Evolutionary conservation across 2,113 vertebrate species (phyloP).

Genomic region (Sialia sialis): DNA sequence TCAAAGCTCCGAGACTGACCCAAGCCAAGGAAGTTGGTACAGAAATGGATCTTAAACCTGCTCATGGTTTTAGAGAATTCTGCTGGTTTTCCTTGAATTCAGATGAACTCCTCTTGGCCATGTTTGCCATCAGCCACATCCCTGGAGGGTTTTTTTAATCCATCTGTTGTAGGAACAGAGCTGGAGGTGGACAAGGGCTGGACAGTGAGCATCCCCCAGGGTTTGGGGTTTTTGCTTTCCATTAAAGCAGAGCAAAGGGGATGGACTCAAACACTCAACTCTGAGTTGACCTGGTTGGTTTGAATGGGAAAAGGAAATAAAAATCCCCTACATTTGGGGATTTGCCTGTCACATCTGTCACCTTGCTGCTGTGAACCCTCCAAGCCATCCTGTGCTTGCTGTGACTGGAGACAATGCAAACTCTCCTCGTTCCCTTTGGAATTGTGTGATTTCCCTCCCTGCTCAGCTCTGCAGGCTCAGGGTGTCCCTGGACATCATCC

Average conservation of each 20-base stretch:
- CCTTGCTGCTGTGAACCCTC: background rate
- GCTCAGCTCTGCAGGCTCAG: background rate
- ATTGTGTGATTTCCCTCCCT: background rate
- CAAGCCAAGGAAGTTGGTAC: accelerated
- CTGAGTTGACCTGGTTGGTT: background rate
- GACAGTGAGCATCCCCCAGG: background rate
- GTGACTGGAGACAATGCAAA: background rate
- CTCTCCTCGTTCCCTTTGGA: background rate
- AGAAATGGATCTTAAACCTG: background rate
- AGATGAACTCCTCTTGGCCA: too few relatives aligned
- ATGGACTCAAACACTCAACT: background rate
- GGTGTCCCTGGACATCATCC: background rate
- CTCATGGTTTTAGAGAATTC: too few relatives aligned
- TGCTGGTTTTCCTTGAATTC: too few relatives aligned
- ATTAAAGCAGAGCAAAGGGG: background rate
- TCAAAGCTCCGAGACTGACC: background rate
- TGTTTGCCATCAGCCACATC: background rate
- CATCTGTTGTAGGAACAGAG: background rate
- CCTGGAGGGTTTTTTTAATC: background rate
- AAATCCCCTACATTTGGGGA: background rate
- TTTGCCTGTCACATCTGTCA: background rate
- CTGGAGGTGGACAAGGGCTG: background rate
- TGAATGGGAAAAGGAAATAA: background rate
- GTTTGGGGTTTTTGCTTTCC: background rate
- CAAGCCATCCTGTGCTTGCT: background rate